Evolutionary conservation across 2,113 vertebrate species (phyloP).

Genomic region (Pogona vitticeps): DNA sequence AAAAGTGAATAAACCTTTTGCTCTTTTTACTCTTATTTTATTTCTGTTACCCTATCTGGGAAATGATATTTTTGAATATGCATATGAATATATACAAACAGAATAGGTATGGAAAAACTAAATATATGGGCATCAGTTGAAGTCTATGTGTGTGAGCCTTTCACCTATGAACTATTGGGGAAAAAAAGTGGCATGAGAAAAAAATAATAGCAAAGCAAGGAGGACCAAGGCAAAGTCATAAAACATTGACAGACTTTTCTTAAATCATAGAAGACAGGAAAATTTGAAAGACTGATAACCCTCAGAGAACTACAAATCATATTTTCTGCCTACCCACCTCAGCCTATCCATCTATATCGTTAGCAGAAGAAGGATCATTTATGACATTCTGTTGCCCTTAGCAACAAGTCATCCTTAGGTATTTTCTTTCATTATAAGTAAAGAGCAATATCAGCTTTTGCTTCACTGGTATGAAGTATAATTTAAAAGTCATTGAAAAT

Average conservation of each 20-base stretch:
- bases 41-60: no score
- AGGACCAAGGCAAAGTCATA: slow-evolving; percentile 21
- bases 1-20: background rate
- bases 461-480: slow-evolving; percentile 60
- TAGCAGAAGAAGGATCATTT: slow-evolving; percentile 41
- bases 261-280: slow-evolving; percentile 59
- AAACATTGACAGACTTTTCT: slow-evolving; percentile 42
- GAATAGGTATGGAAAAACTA: background rate
- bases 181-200: slow-evolving; percentile 34
- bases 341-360: slow-evolving; percentile 43
- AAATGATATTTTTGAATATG: background rate
- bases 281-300: slow-evolving; percentile 64
- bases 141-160: background rate
- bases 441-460: slow-evolving; percentile 65
- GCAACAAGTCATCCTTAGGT: slow-evolving; percentile 55
- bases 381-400: slow-evolving; percentile 68
- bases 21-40: no score
- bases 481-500: slow-evolving; percentile 67
- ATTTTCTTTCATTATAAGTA: slow-evolving; percentile 71
- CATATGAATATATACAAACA: background rate
- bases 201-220: slow-evolving; percentile 17
- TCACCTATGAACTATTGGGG: background rate
- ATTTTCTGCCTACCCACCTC: slow-evolving; percentile 52
- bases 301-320: slow-evolving; percentile 54
- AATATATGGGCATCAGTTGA: background rate